Conservation (phyloP, 2,888 invertebrate species). For the Monopis laevigella region DNA sequence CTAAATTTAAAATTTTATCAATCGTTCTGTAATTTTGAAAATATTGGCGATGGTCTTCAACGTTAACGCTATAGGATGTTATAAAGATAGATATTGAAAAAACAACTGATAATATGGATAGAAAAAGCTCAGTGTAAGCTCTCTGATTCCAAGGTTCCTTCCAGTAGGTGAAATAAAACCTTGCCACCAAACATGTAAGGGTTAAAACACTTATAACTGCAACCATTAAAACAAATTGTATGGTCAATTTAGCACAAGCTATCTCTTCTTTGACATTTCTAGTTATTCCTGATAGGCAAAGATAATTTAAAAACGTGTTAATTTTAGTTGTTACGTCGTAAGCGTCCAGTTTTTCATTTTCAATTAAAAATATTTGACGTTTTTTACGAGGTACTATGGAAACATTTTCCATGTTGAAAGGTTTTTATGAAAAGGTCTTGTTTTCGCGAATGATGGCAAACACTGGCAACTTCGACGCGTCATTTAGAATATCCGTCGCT, state of each 20-base stretch:
- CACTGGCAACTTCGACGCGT: background rate
- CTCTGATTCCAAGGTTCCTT: conserved; percentile 3
- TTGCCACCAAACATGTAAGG: background rate
- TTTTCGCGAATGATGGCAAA: background rate
- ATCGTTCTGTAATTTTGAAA: conserved; percentile 1
- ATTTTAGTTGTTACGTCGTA: conserved; percentile 6
- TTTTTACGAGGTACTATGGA: no score
- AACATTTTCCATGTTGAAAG: no score
- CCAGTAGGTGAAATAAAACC: conserved; percentile 6
- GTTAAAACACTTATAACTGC: background rate
- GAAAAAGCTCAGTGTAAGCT: background rate
- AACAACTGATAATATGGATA: background rate
- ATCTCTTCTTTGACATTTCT: background rate
- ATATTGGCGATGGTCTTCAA: background rate
- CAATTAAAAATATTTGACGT: background rate
- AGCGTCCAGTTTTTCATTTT: conserved; percentile 4
- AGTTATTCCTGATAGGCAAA: background rate
- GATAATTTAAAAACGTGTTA: conserved; percentile 1
- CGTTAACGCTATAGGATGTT: background rate
- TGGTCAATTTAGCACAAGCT: background rate
- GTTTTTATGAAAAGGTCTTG: no score
- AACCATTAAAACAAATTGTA: background rate
- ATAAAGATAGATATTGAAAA: conserved; percentile 4
- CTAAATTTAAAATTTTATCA: conserved; percentile 1
- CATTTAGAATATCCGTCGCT: background rate